Evolutionary conservation across 2,888 invertebrate genomes (phyloP).

Genomic region (Eupithecia subfuscata): DNA sequence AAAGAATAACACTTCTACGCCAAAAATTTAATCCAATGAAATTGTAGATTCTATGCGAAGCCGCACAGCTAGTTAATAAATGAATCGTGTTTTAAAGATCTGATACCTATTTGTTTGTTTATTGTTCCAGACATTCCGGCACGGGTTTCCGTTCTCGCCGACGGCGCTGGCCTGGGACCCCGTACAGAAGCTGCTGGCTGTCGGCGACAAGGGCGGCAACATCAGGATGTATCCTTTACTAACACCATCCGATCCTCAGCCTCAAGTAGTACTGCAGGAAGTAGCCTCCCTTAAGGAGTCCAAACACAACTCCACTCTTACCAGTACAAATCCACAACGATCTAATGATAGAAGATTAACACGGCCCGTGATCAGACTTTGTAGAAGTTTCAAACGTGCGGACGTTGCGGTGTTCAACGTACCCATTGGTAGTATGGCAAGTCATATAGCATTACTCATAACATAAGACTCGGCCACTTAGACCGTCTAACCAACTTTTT

Average conservation of each 20-base stretch:
- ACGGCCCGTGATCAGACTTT: too few relatives aligned
- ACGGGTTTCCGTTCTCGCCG: conserved; percentile 99
- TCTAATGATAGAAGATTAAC: not conserved
- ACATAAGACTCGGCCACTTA: not conserved
- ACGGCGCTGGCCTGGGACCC: conserved; percentile 99
- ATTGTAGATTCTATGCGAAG: not conserved
- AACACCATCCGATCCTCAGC: not conserved
- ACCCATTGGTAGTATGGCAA: not conserved
- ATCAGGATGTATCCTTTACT: conserved; percentile 96
- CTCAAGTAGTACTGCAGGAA: not conserved
- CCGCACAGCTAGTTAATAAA: not conserved
- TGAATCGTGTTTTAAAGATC: not conserved
- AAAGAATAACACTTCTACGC: not conserved
- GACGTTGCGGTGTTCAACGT: not conserved
- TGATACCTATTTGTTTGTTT: conserved; percentile 55
- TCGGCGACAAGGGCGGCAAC: conserved; percentile 97
- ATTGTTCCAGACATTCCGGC: conserved; percentile 94
- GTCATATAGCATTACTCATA: too few relatives aligned
- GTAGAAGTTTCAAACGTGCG: not conserved
- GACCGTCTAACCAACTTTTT: not conserved
- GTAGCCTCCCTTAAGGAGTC: not conserved
- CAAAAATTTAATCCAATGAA: not conserved
- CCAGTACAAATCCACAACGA: not conserved
- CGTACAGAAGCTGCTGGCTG: conserved; percentile 97
- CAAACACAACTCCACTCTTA: not conserved